Conservation (phyloP, 1,140 invertebrate species). For the Temnothorax longispinosus region DNA sequence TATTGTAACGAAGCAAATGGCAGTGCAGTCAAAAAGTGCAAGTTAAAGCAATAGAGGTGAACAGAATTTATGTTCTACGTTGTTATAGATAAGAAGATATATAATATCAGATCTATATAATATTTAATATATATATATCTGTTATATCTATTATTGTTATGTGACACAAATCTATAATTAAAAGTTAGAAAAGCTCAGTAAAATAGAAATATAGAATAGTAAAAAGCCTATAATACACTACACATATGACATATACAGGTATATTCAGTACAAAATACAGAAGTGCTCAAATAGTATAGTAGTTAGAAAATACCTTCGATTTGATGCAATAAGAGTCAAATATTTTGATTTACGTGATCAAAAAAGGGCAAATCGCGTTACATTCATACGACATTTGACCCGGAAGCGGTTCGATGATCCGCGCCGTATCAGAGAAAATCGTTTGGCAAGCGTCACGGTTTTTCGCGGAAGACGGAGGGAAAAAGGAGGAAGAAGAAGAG, state of each 20-base stretch:
- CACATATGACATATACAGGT: background rate
- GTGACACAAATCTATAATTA: background rate
- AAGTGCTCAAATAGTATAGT: conserved; percentile 53
- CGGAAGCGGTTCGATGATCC: conserved; percentile 2
- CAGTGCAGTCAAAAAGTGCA: background rate
- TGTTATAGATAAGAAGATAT: background rate
- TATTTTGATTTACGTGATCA: background rate
- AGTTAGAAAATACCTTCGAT: conserved; percentile 1
- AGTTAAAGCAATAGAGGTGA: background rate
- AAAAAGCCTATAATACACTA: background rate
- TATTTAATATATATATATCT: background rate
- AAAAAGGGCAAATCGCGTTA: background rate
- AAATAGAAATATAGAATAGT: background rate
- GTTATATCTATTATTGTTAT: conserved; percentile 18
- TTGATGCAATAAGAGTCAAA: background rate
- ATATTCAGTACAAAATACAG: conserved; percentile 35
- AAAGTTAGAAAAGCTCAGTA: background rate
- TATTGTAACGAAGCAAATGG: background rate
- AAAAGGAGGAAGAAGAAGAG: conserved; percentile 26
- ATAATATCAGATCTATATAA: background rate
- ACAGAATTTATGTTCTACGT: background rate
- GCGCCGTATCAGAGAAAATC: background rate
- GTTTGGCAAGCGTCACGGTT: conserved; percentile 4
- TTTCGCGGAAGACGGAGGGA: background rate
- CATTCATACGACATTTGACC: conserved; percentile 4